These are phyloP conservation scores for Anguilla marmorata DNA, from an alignment of 2,797 vertebrate genomes.

Conservation along the genomic window DNA sequence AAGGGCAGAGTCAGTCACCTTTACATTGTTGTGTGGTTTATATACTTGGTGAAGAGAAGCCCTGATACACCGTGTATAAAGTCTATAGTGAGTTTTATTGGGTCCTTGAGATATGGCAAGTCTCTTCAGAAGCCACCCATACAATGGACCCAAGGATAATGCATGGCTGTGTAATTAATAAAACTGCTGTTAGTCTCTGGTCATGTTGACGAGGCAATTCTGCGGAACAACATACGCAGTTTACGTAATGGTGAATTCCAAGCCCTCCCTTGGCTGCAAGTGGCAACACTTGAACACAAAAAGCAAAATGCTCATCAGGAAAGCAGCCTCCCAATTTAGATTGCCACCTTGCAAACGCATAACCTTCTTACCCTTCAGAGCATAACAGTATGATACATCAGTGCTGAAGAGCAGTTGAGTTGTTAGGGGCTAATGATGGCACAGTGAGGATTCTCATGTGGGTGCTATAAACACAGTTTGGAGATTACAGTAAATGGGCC, in stretches of 20 bases:
- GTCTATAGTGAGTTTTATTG: not conserved
- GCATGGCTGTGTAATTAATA: not conserved
- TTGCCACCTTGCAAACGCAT: not conserved
- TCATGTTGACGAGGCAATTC: not conserved
- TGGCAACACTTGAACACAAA: not conserved
- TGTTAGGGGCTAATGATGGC: not conserved
- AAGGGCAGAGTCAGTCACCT: not conserved
- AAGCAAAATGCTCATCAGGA: not conserved
- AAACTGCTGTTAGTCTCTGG: not conserved
- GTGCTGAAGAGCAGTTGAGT: not conserved
- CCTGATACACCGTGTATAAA: not conserved
- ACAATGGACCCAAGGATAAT: not conserved
- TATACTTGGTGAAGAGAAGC: too few species aligned
- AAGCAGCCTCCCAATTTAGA: not conserved
- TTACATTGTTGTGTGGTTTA: too few species aligned
- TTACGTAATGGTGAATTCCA: not conserved
- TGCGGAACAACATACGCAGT: not conserved
- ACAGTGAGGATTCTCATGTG: not conserved
- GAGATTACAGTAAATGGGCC: not conserved
- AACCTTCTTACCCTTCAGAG: not conserved
- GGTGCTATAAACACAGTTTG: not conserved
- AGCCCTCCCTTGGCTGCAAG: not conserved
- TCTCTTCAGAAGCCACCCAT: not conserved
- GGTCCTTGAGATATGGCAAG: not conserved
- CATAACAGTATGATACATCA: slow-evolving; percentile 4